Base-by-base conservation (phyloP, 2,113 vertebrate genomes). In the Aegithalos caudatus region DNA sequence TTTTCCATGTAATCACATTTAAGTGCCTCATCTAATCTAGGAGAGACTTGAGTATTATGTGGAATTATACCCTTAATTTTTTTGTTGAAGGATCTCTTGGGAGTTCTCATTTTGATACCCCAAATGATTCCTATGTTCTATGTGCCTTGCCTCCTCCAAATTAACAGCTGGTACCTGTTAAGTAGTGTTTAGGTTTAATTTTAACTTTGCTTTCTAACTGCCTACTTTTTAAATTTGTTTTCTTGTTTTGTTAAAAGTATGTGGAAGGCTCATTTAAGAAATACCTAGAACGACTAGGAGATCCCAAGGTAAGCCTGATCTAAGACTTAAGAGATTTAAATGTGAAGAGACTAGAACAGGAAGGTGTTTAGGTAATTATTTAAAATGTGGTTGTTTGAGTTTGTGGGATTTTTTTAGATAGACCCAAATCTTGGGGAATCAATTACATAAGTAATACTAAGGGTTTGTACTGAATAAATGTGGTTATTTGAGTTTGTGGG, bases 191-290 rank as follows among this genome's bases (percentile, higher is more conserved):
- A 60, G 22, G 6, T 82, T 85, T 83, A 47, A 35, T 31, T 76
- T 51, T 48, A 57, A 42, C 31, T 79, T 57, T 61, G 20, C 5
- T 60, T 93, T 70, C 18, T 16, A 74, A 4, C 11, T 77, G 53
- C 27, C 3, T 25, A 1, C 2, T 25, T 76, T 74, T 66, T 47
- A 3, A 44, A 5, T 81, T 61, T 82, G 4, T 37, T 77, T 81
- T 89, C 27, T 69, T 74, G 9, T 95, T 94, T 94, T 91, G 77
- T 60, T 98, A 70, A 37, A 98, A 99, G 99, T 99, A 98, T 81
- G 99, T 99, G 70, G 99, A 99, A 97, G 99, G 99, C 19, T 99
- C 99, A 2, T 99, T 99, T 98, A 98, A 99, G 95, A 99, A 99
- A 95, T 99, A 99, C 74, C 97, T 99, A 94, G 98, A 99, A 84